Percentiles rank a stretch among this genome's conserved stretches.
phyloP scores from a whole-genome alignment of 2,797 vertebrate genomes.

The Ataeniobius toweri region DNA sequence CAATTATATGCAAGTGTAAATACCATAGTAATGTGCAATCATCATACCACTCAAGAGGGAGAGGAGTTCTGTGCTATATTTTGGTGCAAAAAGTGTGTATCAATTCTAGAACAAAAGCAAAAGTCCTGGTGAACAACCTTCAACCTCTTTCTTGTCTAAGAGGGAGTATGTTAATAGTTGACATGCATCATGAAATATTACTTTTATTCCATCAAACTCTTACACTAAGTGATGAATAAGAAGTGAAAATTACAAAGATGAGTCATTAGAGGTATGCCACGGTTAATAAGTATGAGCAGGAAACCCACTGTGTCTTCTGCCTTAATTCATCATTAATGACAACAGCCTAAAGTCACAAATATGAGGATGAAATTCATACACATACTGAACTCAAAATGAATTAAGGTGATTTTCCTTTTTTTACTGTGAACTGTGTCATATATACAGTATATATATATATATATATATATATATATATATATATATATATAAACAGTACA shows the following conservation, averaged over 20 bases:
- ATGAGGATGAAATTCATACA: not conserved
- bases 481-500: too few species aligned
- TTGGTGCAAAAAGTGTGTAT: not conserved
- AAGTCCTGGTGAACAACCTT: not conserved
- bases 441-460: not conserved
- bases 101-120: not conserved
- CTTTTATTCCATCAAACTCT: not conserved
- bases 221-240: not conserved
- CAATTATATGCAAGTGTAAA: not conserved
- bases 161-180: not conserved
- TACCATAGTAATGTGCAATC: not conserved
- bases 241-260: not conserved
- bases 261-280: not conserved
- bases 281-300: not conserved
- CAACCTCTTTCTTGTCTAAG: not conserved
- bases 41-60: not conserved
- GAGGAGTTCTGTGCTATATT: not conserved
- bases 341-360: not conserved
- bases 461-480: too few species aligned
- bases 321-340: not conserved
- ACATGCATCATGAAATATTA: not conserved
- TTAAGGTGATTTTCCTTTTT: not conserved
- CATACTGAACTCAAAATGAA: not conserved
- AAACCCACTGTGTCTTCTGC: not conserved
- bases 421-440: not conserved